These are phyloP conservation scores for Desmodus rotundus DNA, from an alignment of 2,113 vertebrate species.

Conservation along the genomic window DNA sequence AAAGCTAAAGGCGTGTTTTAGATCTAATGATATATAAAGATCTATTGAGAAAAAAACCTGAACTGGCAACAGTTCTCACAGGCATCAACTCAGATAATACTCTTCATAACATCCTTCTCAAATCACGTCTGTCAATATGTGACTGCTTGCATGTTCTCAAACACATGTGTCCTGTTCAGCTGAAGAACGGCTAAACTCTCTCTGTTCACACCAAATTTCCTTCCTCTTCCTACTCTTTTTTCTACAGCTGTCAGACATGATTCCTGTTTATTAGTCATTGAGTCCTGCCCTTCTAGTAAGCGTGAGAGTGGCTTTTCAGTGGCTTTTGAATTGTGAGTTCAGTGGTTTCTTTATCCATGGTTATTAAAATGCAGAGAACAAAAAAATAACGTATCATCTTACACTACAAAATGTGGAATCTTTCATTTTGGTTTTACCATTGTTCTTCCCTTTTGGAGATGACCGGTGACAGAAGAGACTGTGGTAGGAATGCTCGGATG, in stretches of 20 bases:
- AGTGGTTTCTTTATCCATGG: not conserved
- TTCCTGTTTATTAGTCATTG: not conserved
- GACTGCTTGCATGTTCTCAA: not conserved
- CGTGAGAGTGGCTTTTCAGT: not conserved
- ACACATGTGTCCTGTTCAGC: not conserved
- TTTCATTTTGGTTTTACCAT: not conserved
- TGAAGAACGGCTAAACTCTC: not conserved
- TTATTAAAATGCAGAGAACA: not conserved
- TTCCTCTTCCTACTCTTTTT: not conserved
- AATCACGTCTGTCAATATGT: not conserved
- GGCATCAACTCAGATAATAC: not conserved
- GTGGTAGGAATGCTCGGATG: not conserved
- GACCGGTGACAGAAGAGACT: not conserved
- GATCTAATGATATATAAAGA: not conserved
- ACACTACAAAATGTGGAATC: not conserved
- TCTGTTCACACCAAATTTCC: not conserved
- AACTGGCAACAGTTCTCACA: not conserved
- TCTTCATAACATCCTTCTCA: not conserved
- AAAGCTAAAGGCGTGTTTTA: not conserved
- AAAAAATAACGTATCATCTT: not conserved
- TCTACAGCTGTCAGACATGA: not conserved
- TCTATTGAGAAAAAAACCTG: not conserved
- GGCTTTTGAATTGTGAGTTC: not conserved
- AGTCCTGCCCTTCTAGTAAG: not conserved
- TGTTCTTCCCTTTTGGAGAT: not conserved